Evolutionary conservation across 2,113 vertebrate genomes (phyloP), one percentile per base, ranked within the genome.

Genomic region (Anhinga rufa): DNA sequence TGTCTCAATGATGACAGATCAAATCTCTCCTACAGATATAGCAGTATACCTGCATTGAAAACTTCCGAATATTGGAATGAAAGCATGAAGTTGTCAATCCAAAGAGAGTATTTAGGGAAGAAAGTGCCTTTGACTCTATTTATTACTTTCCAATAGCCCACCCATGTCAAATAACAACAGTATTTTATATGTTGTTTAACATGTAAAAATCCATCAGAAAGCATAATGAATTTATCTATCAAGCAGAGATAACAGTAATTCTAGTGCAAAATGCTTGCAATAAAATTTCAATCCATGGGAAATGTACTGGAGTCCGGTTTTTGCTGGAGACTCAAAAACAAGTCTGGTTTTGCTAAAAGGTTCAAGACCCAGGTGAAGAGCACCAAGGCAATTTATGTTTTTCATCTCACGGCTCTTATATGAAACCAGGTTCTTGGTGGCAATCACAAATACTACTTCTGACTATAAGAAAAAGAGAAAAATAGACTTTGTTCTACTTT

Each of bases 1-100:
- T 80, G 64, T 92, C 82, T 94, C 85, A 93, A 68, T 57, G 93
- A 74, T 75, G 86, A 86, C 78, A 88, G 75, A 96, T 95, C 87
- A 97, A 93, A 91, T 60, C 72, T 91, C 87, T 95, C 82, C 87
- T 92, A 68, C 32, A 90, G 54, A 86, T 49, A 86, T 1, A 66
- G 68, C 55, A 83, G 51, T 66, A 77, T 49, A 89, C 68, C 60
- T 69, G 62, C 71, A 75, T 3, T 46, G 55, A 91, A 95, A 96
- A 57, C 46, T 80, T 96, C 46, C 83, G 85, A 22, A 93, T 96
- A 82, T 60, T 93, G 87, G 77, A 84, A 80, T 31, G 64, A 90
- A 96, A 97, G 79, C 61, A 92, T 49, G 66, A 29, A 86, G 75
- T 7, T 94, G 86, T 81, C 0, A 0, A 78, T 86, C 71, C 51